Conservation (phyloP, 2,888 invertebrate species). For the Baccha elongata region DNA sequence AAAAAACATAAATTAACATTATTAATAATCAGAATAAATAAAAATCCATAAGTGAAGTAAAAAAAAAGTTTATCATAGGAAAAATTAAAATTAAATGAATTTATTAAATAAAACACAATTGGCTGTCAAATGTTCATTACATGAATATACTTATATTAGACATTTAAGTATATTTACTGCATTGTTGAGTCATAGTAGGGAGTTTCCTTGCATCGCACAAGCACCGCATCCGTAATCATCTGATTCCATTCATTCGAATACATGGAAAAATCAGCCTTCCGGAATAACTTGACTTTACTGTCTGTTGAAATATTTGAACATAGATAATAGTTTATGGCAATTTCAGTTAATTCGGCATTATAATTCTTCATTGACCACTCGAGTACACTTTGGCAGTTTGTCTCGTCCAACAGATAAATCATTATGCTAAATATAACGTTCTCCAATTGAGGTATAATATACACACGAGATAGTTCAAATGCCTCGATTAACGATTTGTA, state of each 20-base stretch:
- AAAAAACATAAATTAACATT: too few species aligned
- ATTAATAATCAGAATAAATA: too few species aligned
- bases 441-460: slow-evolving; percentile 81
- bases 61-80: too few species aligned
- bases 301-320: slow-evolving; percentile 78
- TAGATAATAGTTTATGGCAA: slow-evolving; percentile 81
- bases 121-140: background rate
- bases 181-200: slow-evolving; percentile 39
- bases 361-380: slow-evolving; percentile 82
- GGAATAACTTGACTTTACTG: slow-evolving; percentile 79
- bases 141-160: too few species aligned
- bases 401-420: slow-evolving; percentile 77
- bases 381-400: slow-evolving; percentile 79
- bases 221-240: slow-evolving; percentile 81
- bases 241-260: slow-evolving; percentile 81
- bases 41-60: too few species aligned
- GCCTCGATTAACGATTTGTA: slow-evolving; percentile 80
- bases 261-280: slow-evolving; percentile 80
- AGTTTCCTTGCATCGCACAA: slow-evolving; percentile 78
- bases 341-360: slow-evolving; percentile 81
- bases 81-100: slow-evolving; percentile 6
- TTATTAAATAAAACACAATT: slow-evolving; percentile 12
- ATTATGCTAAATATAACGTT: slow-evolving; percentile 77
- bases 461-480: slow-evolving; percentile 81
- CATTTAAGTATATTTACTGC: slow-evolving; percentile 29